phyloP scores from a whole-genome alignment of 2,888 invertebrate species.

The Notocelia uddmanniana region DNA sequence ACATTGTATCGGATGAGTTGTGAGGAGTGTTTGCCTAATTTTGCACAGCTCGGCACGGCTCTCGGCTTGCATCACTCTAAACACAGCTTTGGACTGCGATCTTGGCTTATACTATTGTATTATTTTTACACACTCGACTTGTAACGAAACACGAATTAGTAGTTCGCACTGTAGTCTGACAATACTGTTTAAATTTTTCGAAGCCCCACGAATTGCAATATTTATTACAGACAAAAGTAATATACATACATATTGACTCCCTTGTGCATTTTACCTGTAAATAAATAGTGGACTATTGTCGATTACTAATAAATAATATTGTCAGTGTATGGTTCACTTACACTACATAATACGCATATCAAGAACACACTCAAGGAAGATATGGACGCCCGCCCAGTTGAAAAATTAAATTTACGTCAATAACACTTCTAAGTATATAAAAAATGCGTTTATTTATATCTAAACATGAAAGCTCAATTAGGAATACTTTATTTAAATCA shows the following conservation, averaged over 20 bases:
- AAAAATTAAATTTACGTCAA: too few species aligned
- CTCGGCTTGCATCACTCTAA: constrained; percentile 67
- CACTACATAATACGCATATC: constrained; percentile 14
- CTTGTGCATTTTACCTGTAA: background rate
- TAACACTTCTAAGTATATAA: too few species aligned
- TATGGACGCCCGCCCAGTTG: background rate
- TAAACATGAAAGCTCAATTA: constrained; percentile 9
- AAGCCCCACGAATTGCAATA: background rate
- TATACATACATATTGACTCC: background rate
- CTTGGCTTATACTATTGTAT: constrained; percentile 40
- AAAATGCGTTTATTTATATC: background rate
- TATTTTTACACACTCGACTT: constrained; percentile 31
- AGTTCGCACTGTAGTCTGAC: constrained; percentile 15
- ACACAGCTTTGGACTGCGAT: constrained; percentile 64
- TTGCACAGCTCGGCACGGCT: constrained; percentile 60
- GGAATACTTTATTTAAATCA: background rate
- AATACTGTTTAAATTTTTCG: background rate
- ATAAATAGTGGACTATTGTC: background rate
- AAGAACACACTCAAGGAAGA: constrained; percentile 4
- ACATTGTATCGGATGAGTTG: constrained; percentile 17
- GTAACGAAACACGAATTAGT: background rate
- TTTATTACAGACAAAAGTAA: background rate
- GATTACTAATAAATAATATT: background rate
- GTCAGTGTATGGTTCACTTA: constrained; percentile 5
- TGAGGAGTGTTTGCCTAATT: constrained; percentile 49